Percentiles rank a stretch among this genome's conserved stretches.
phyloP scores from a whole-genome alignment of 2,797 vertebrate species.

The Clamator glandarius region DNA sequence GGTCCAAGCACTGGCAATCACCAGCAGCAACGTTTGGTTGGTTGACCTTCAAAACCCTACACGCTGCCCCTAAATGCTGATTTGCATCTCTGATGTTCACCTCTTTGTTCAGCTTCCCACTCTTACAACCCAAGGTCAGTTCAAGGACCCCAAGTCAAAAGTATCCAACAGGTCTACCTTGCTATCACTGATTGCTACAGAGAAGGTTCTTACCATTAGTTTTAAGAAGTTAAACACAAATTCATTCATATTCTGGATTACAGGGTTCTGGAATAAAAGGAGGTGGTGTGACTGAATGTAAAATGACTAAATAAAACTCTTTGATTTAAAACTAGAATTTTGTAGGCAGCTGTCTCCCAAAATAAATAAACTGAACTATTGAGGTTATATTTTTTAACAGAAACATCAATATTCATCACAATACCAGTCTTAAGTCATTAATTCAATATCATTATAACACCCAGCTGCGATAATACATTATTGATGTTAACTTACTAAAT shows the following conservation, averaged over 20 bases:
- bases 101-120: too few species aligned
- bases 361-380: neutral
- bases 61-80: too few species aligned
- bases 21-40: too few species aligned
- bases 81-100: too few species aligned
- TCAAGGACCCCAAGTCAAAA: too few species aligned
- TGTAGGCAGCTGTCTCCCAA: neutral
- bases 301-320: neutral
- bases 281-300: neutral
- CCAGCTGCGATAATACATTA: neutral
- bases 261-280: neutral
- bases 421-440: neutral
- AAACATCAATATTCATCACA: neutral
- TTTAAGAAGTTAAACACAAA: neutral
- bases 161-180: too few species aligned
- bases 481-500: neutral
- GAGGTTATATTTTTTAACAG: neutral
- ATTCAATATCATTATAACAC: neutral
- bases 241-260: neutral
- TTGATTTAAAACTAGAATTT: neutral
- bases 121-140: too few species aligned
- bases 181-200: too few species aligned
- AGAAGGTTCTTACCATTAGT: neutral
- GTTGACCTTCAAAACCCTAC: too few species aligned
- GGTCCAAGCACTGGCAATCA: too few species aligned